Conservation (phyloP, 1,140 invertebrate genomes). For the Metopolophium dirhodum region DNA sequence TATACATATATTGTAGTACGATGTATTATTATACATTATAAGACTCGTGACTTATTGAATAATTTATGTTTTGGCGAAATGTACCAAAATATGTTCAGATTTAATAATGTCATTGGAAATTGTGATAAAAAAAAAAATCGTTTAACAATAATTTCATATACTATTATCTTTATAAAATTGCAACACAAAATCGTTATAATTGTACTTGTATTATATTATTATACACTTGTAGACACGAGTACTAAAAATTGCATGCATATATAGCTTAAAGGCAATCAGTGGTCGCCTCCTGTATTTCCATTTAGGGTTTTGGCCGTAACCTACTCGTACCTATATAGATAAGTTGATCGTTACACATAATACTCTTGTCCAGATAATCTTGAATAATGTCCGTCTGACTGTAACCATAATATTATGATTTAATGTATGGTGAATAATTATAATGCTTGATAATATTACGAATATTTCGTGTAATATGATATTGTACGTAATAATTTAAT, state of each 20-base stretch:
- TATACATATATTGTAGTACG: no score
- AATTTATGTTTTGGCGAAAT: background rate
- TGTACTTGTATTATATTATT: background rate
- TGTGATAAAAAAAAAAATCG: background rate
- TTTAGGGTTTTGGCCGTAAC: background rate
- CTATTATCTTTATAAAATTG: background rate
- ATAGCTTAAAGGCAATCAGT: background rate
- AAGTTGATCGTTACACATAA: constrained; percentile 7
- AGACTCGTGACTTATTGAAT: background rate
- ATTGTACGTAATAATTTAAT: background rate
- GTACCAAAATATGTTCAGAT: background rate
- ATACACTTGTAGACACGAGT: background rate
- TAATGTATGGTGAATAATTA: background rate
- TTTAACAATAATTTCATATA: background rate
- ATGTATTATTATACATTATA: background rate
- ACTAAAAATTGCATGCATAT: background rate
- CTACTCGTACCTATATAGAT: background rate
- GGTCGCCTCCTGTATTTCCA: background rate
- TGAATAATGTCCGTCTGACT: constrained; percentile 4
- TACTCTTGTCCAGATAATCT: constrained; percentile 23
- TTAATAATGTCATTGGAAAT: background rate
- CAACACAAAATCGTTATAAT: background rate
- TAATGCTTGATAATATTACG: background rate
- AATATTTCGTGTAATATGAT: background rate
- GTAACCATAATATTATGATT: constrained; percentile 5